A percentile compares a stretch with the other conserved stretches of the same genome.
phyloP scores from a whole-genome alignment of 1,140 invertebrate species.

The Zelostemma sp. region DNA sequence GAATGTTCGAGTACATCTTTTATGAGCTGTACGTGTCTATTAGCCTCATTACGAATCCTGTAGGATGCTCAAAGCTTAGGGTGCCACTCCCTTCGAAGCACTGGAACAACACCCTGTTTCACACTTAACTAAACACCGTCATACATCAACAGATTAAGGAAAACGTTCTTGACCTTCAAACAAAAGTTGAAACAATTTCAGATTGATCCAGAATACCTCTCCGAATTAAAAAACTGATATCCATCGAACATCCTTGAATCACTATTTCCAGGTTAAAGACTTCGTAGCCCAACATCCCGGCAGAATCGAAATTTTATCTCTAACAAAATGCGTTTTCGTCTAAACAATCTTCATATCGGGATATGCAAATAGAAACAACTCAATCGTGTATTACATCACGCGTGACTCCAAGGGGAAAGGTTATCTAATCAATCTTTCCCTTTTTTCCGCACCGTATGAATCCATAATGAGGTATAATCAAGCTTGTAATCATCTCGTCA shows the following conservation, averaged over 20 bases:
- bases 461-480: neutral
- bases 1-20: constrained; percentile 48
- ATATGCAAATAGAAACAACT: too few species aligned
- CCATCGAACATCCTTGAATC: too few species aligned
- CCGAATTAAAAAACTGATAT: too few species aligned
- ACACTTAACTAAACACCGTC: constrained; percentile 11
- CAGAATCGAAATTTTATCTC: too few species aligned
- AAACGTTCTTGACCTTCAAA: neutral
- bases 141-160: neutral
- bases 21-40: constrained; percentile 66
- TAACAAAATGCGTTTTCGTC: too few species aligned
- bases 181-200: too few species aligned
- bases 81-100: constrained; percentile 53
- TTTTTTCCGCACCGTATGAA: neutral
- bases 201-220: too few species aligned
- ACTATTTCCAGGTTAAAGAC: too few species aligned
- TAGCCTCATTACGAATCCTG: constrained; percentile 57
- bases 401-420: neutral
- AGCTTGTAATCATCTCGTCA: neutral
- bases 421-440: neutral
- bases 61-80: constrained; percentile 40
- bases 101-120: constrained; percentile 29
- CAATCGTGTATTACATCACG: neutral
- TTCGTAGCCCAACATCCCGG: too few species aligned
- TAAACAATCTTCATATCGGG: too few species aligned